Percentiles rank a stretch among this genome's conserved stretches.
These are phyloP conservation scores for Notiomystis cincta DNA, from an alignment of 2,113 vertebrate species.

Conservation along the genomic window DNA sequence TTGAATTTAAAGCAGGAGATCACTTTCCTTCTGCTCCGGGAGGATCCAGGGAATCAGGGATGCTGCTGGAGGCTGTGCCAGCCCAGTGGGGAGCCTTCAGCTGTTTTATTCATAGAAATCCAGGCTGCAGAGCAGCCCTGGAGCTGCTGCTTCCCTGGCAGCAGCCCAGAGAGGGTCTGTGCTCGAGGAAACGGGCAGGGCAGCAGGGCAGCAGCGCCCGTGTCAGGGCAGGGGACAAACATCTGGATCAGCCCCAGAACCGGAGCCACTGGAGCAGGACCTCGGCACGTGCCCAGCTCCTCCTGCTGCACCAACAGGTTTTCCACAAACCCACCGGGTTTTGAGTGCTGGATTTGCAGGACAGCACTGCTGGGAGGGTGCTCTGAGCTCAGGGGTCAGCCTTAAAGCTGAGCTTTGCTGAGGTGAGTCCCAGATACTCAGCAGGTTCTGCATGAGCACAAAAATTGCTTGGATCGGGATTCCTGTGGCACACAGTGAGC, in stretches of 20 bases:
- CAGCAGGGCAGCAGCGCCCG: neutral
- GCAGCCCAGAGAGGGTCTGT: neutral
- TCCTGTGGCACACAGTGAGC: neutral
- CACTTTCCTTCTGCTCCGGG: neutral
- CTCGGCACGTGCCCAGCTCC: neutral
- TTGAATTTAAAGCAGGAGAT: fast-evolving
- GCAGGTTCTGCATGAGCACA: neutral
- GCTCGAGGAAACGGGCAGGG: neutral
- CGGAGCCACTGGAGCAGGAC: neutral
- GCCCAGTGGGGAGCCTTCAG: neutral
- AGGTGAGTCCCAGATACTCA: neutral
- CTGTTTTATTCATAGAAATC: neutral
- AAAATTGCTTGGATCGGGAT: neutral
- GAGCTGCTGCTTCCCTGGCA: neutral
- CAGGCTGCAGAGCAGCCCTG: neutral
- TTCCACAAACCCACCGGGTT: neutral
- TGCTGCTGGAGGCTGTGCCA: neutral
- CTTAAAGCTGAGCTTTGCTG: neutral
- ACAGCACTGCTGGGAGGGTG: fast-evolving
- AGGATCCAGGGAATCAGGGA: neutral
- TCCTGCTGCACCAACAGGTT: neutral
- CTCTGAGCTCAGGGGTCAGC: neutral
- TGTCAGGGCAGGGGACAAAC: no score
- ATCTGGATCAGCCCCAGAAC: neutral
- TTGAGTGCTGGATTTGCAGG: neutral